Base-by-base conservation (phyloP, 2,888 invertebrate genomes). In the Plebejus argus region DNA sequence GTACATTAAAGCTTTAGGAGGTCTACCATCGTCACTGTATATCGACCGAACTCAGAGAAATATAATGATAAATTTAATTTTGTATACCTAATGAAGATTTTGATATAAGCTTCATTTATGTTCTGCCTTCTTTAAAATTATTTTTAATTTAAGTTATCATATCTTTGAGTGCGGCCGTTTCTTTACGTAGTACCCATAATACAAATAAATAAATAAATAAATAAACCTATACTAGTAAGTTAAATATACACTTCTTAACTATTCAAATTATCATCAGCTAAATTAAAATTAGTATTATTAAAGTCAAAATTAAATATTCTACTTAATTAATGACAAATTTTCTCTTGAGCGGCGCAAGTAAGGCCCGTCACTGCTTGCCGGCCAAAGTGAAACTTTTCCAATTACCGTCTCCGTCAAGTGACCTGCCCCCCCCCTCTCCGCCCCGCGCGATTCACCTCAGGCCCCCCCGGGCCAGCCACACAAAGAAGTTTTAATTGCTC, bases 401-500 rank as follows among this genome's bases (percentile, higher is more conserved):
- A 92, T 92, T 92, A 92, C 85, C 84, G 86, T 86, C 87, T 89
- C 87, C 88, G 89, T 89, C 90, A 92, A 92, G 92, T 91, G 91
- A 90, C 90, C 85, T 84, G 84, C 80, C 84, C 83, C 79, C 83
- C 20, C 20, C 23, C 61, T 20, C 23, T 61, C 23, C 7, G 1
- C 4, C 8, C 61, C 23, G 61, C 66, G 15, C 82, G 77, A 80
- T 75, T 76, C 76, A 49, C 82, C 81, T 81, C 79, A 78, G 80
- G 77, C 79, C 78, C 78, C 79, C 79, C 78, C 83, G 84, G 86
- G 85, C 86, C 87, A 84, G 85, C 86, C 88, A 83, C 89, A 91
- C 91, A 92, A 93, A 92, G 92, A 93, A 93, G 89, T 93, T 93
- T 93, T 93, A 93, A 93, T 93, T 93, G 92, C 92, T 87, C 86